Percentiles rank a stretch among this genome's conserved stretches.
Evolutionary conservation across 2,113 vertebrate genomes (phyloP).

Genomic region (Phrynosoma platyrhinos): DNA sequence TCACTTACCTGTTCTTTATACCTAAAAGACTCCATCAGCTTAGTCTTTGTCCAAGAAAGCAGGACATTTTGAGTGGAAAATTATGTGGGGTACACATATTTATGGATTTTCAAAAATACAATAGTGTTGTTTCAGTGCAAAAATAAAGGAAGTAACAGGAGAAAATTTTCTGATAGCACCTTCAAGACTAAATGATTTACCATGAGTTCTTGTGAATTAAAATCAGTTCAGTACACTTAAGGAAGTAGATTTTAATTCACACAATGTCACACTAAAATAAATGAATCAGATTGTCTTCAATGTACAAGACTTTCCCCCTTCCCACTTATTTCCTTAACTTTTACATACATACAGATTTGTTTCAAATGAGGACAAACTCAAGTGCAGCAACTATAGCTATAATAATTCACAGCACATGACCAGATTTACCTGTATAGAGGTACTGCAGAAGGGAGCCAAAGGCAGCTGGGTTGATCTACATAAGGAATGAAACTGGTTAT

Average conservation of each 20-base stretch:
- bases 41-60: neutral
- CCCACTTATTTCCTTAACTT: too few relatives aligned
- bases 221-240: too few relatives aligned
- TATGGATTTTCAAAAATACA: neutral
- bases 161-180: too few relatives aligned
- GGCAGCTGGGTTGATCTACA: conserved; percentile 92
- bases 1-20: neutral
- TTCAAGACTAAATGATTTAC: too few relatives aligned
- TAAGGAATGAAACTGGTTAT: conserved; percentile 50
- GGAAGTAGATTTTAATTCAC: too few relatives aligned
- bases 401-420: neutral
- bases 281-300: too few relatives aligned
- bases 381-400: neutral
- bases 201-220: too few relatives aligned
- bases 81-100: neutral
- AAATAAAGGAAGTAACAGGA: too few relatives aligned
- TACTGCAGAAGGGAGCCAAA: conserved; percentile 94
- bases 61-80: neutral
- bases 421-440: conserved; percentile 91
- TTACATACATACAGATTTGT: neutral
- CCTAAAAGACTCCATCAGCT: neutral
- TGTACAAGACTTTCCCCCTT: too few relatives aligned
- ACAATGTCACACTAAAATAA: too few relatives aligned
- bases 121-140: too few relatives aligned
- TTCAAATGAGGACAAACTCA: neutral